Conservation (phyloP, 2,888 invertebrate species). For the Nowickia ferox region DNA sequence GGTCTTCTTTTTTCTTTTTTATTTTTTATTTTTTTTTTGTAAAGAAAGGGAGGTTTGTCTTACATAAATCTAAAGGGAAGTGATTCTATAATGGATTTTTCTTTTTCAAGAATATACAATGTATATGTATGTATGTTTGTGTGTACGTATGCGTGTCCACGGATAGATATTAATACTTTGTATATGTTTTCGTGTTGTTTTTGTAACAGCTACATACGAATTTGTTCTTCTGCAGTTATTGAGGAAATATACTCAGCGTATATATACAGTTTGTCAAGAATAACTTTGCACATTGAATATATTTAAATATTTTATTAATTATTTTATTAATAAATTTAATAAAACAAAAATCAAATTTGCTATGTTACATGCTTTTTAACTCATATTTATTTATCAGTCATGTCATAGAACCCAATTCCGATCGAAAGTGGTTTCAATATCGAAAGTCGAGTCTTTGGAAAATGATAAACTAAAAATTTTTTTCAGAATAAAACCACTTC, state of each 20-base stretch:
- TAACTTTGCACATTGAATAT: not conserved
- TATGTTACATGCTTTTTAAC: too few relatives aligned
- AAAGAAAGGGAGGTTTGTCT: conserved; percentile 61
- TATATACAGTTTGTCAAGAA: not conserved
- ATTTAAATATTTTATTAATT: too few relatives aligned
- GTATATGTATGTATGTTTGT: not conserved
- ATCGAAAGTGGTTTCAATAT: too few relatives aligned
- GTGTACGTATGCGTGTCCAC: conserved; percentile 8
- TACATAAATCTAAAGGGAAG: conserved; percentile 56
- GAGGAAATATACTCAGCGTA: not conserved
- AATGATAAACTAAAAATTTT: too few relatives aligned
- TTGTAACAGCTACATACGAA: conserved; percentile 30
- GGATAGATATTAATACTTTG: conserved; percentile 65
- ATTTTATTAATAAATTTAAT: too few relatives aligned
- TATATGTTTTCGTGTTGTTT: conserved; percentile 59
- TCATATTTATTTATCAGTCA: not conserved
- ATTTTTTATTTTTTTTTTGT: conserved; percentile 9
- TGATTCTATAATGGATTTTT: conserved; percentile 61
- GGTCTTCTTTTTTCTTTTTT: not conserved
- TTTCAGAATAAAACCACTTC: too few relatives aligned
- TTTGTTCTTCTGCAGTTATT: conserved; percentile 33
- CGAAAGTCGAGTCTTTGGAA: too few relatives aligned
- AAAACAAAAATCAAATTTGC: too few relatives aligned
- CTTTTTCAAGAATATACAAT: not conserved
- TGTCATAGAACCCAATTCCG: not conserved